These are phyloP conservation scores for Sander lucioperca DNA, from an alignment of 2,113 vertebrate species.

Conservation along the genomic window DNA sequence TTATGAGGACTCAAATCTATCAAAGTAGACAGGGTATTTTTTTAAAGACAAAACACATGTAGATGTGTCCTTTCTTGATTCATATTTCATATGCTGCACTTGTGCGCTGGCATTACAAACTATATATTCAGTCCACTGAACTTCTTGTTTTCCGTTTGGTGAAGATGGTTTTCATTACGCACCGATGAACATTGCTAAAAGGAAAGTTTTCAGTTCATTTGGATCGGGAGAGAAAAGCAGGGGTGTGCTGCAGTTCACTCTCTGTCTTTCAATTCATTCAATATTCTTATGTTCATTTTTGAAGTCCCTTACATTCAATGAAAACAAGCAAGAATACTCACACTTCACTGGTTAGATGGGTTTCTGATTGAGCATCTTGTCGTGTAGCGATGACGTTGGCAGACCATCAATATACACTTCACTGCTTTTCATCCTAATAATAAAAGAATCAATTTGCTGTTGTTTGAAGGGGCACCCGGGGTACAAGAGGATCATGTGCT, in stretches of 20 bases:
- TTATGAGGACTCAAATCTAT: slow-evolving; percentile 58
- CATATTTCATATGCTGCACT: slow-evolving; percentile 67
- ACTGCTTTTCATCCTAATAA: slow-evolving; percentile 10
- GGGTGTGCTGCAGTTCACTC: neutral
- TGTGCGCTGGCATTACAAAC: slow-evolving; percentile 44
- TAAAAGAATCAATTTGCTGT: slow-evolving; percentile 34
- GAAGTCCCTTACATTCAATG: neutral
- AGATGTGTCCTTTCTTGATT: slow-evolving; percentile 58
- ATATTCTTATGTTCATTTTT: neutral
- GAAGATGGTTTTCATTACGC: slow-evolving; percentile 58
- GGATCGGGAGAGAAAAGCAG: slow-evolving; percentile 14
- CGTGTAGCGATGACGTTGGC: neutral
- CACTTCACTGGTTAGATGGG: slow-evolving; percentile 3
- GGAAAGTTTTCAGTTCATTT: slow-evolving; percentile 65
- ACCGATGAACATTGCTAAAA: slow-evolving; percentile 63
- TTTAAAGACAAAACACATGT: slow-evolving; percentile 54
- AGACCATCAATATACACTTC: slow-evolving; percentile 12
- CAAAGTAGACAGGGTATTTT: slow-evolving; percentile 38
- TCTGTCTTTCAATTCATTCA: neutral
- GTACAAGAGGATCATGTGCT: slow-evolving; percentile 17
- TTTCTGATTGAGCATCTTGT: slow-evolving; percentile 25
- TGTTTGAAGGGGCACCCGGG: slow-evolving; percentile 14
- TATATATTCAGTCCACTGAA: slow-evolving; percentile 69
- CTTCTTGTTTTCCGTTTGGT: slow-evolving; percentile 47
- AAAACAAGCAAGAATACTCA: neutral